Percentiles rank a stretch among this genome's conserved stretches.
Conservation (phyloP, 2,888 invertebrate genomes). For the Busseola fusca region DNA sequence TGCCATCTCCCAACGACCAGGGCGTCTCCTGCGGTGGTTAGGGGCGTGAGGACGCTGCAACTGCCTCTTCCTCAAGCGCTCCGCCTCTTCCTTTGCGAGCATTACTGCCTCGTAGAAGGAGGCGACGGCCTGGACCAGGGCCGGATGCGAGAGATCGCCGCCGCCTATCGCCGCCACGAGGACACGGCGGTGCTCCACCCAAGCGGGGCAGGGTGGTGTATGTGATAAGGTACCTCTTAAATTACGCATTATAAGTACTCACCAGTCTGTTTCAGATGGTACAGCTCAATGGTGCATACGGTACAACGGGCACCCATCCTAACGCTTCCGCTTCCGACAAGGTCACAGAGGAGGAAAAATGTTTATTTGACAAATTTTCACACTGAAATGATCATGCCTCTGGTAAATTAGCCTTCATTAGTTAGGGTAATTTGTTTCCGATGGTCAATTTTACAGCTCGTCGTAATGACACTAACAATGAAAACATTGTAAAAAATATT, state of each 20-base stretch:
- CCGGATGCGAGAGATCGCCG: no score
- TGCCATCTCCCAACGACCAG: no score
- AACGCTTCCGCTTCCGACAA: not conserved
- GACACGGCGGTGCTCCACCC: no score
- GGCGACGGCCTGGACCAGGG: no score
- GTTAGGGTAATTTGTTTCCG: conserved; percentile 28
- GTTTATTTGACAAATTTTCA: conserved; percentile 32
- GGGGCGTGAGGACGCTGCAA: no score
- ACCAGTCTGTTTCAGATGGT: not conserved
- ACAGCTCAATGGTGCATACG: no score
- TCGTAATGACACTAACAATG: conserved; percentile 42
- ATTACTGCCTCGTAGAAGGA: no score
- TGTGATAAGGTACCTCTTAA: not conserved
- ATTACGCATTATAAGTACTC: not conserved
- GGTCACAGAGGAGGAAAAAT: not conserved
- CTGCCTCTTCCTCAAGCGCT: no score
- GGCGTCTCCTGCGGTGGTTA: no score
- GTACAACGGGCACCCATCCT: not conserved
- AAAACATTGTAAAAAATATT: conserved; percentile 26
- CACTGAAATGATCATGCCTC: not conserved
- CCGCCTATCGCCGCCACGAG: no score
- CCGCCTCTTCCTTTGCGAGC: no score
- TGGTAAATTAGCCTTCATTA: conserved; percentile 35
- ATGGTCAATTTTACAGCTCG: conserved; percentile 33
- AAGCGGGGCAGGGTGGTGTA: no score